phyloP scores from a whole-genome alignment of 2,113 vertebrate genomes.

The Pelusios castaneus region DNA sequence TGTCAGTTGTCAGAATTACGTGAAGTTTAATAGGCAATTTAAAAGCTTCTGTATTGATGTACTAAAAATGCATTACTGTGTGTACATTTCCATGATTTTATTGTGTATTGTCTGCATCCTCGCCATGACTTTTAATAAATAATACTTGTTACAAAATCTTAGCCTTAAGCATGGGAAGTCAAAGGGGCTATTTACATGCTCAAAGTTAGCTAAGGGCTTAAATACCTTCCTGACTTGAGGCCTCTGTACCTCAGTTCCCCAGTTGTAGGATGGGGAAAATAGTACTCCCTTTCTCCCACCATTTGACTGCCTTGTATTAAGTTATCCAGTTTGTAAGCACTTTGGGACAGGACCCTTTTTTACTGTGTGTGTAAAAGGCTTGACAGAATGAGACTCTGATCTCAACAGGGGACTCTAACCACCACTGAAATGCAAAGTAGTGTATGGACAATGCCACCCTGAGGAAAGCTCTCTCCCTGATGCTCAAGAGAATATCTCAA shows the following conservation, averaged over 20 bases:
- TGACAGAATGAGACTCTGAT: background rate
- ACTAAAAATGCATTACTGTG: background rate
- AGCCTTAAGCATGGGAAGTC: background rate
- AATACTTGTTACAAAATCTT: background rate
- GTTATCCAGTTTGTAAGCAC: background rate
- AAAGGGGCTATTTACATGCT: conserved; percentile 10
- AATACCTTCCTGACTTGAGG: background rate
- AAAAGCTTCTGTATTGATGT: background rate
- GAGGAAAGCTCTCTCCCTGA: background rate
- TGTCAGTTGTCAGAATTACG: background rate
- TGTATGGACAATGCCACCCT: background rate
- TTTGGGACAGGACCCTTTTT: background rate
- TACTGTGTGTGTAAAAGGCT: background rate
- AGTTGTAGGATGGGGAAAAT: background rate
- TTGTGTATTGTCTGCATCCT: background rate
- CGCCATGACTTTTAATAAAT: background rate
- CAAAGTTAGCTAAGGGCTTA: conserved; percentile 25
- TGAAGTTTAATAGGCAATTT: background rate
- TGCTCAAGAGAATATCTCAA: background rate
- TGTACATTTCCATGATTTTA: background rate
- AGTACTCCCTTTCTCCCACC: background rate
- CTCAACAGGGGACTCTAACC: background rate
- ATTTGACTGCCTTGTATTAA: background rate
- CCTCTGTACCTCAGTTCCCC: background rate
- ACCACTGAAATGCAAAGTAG: background rate